These are phyloP conservation scores for Rhinoraja longicauda DNA, from an alignment of 2,797 vertebrate genomes.

Conservation along the genomic window DNA sequence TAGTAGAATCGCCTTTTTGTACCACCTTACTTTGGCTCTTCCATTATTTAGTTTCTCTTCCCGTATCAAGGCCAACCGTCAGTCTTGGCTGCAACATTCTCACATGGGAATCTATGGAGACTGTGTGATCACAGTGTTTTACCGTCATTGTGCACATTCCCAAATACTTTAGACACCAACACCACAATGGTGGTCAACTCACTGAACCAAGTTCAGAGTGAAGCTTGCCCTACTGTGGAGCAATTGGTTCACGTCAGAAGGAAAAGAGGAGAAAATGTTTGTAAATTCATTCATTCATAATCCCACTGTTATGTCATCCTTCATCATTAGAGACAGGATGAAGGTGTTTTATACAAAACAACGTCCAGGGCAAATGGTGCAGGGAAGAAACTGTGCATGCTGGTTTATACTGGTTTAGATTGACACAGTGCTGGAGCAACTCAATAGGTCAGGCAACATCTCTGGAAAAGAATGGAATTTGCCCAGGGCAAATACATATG, in stretches of 20 bases:
- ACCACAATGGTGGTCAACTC: too few relatives aligned
- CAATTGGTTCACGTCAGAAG: background rate
- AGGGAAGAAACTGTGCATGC: too few relatives aligned
- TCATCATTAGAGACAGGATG: background rate
- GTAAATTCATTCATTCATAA: background rate
- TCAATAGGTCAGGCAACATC: too few relatives aligned
- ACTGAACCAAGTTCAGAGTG: background rate
- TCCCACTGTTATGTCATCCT: background rate
- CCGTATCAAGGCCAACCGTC: background rate
- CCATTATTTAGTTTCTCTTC: background rate
- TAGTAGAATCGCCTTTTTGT: background rate
- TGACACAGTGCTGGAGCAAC: too few relatives aligned
- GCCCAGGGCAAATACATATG: background rate
- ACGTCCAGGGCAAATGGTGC: background rate
- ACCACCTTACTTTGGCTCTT: background rate
- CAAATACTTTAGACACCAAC: background rate
- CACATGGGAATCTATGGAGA: too few relatives aligned
- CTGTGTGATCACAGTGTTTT: too few relatives aligned
- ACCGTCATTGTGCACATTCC: background rate
- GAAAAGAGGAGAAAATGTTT: background rate
- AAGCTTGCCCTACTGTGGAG: background rate
- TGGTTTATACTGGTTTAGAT: too few relatives aligned
- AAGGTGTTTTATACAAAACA: background rate
- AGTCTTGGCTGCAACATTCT: too few relatives aligned
- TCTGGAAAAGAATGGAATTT: too few relatives aligned